These are phyloP conservation scores for Sinopyrophorus schimmeli DNA, from an alignment of 2,888 invertebrate species.

Conservation along the genomic window DNA sequence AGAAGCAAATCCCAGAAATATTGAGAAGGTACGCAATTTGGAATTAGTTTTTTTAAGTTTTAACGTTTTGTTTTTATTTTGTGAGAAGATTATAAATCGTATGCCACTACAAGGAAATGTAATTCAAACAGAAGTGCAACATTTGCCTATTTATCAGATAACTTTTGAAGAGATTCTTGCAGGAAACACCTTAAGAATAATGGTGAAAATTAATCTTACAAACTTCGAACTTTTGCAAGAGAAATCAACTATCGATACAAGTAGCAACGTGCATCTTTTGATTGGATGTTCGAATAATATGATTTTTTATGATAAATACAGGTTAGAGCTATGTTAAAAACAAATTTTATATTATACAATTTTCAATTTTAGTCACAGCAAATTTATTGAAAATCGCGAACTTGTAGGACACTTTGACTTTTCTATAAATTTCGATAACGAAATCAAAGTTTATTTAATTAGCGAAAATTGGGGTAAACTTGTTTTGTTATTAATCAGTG, in stretches of 20 bases:
- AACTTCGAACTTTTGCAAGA: slow-evolving; percentile 57
- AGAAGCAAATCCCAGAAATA: slow-evolving; percentile 70
- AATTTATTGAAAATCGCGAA: slow-evolving; percentile 54
- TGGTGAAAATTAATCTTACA: slow-evolving; percentile 40
- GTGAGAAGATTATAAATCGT: slow-evolving; percentile 76
- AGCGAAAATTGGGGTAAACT: slow-evolving; percentile 65
- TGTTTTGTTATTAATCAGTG: too few relatives aligned
- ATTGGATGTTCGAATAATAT: slow-evolving; percentile 70
- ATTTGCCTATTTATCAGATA: slow-evolving; percentile 67
- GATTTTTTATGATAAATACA: slow-evolving; percentile 60
- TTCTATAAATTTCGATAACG: slow-evolving; percentile 53
- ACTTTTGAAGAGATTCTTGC: slow-evolving; percentile 35
- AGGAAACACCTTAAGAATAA: slow-evolving; percentile 8
- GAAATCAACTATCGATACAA: slow-evolving; percentile 57
- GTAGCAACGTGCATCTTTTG: slow-evolving; percentile 62
- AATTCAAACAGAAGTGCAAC: slow-evolving; percentile 63
- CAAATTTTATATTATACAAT: too few relatives aligned
- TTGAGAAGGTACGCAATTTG: slow-evolving; percentile 72
- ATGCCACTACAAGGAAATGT: slow-evolving; percentile 74
- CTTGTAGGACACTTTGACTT: slow-evolving; percentile 56
- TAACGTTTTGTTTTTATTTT: too few relatives aligned
- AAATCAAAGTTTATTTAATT: slow-evolving; percentile 60
- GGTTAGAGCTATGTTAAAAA: slow-evolving; percentile 53
- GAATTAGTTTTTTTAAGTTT: too few relatives aligned
- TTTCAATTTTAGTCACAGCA: slow-evolving; percentile 46